Conservation (phyloP, 2,797 vertebrate species). For the Galagoides demidoff region DNA sequence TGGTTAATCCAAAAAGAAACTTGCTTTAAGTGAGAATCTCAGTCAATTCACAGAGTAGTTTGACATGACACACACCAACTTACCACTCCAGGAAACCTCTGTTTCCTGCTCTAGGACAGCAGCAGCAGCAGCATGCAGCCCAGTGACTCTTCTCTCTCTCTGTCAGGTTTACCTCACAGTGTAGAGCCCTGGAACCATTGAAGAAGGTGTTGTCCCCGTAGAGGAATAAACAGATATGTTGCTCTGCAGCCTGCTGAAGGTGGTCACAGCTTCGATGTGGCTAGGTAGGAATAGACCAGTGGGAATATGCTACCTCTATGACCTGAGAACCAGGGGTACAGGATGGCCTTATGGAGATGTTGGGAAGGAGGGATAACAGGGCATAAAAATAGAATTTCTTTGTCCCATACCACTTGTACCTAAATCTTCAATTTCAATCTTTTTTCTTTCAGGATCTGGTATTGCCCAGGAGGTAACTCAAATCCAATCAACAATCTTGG, state of each 20-base stretch:
- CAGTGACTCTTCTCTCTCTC: not conserved
- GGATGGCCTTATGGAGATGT: not conserved
- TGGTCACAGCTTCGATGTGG: not conserved
- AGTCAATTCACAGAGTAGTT: not conserved
- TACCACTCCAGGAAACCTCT: not conserved
- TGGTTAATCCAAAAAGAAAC: not conserved
- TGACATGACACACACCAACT: not conserved
- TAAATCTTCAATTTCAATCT: not conserved
- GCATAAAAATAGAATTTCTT: not conserved
- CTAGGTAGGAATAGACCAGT: not conserved
- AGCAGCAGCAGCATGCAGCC: not conserved
- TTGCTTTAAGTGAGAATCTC: not conserved
- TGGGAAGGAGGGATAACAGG: not conserved
- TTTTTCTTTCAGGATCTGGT: conserved; percentile 36
- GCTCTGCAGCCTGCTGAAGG: not conserved
- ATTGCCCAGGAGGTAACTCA: conserved; percentile 48
- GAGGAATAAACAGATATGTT: not conserved
- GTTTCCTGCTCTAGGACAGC: conserved; percentile 31
- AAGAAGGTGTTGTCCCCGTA: not conserved
- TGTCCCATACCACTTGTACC: rapidly evolving
- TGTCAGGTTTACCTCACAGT: not conserved
- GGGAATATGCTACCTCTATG: not conserved
- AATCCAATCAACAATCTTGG: not conserved
- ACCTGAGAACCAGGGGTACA: not conserved
- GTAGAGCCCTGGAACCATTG: not conserved